phyloP scores from a whole-genome alignment of 30 jellyfish, hydroid and myxozoan genomes.

The Aurelia coerulea region DNA sequence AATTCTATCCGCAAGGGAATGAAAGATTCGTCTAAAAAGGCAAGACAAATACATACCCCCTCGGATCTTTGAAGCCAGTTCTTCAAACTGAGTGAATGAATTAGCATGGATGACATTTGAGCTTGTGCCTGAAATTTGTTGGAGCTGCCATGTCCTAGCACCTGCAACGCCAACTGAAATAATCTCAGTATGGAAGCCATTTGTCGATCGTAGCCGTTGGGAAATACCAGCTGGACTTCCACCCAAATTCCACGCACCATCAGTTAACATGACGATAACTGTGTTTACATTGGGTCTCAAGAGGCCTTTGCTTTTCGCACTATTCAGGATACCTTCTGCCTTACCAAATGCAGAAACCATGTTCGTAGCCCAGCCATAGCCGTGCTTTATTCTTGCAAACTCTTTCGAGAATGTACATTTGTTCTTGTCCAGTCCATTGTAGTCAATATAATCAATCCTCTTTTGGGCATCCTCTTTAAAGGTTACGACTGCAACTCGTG shows the following conservation, averaged over 20 bases:
- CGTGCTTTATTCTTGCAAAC: slow-evolving; percentile 69
- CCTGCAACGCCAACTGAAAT: slow-evolving; percentile 92
- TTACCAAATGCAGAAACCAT: slow-evolving; percentile 79
- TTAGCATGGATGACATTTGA: slow-evolving; percentile 74
- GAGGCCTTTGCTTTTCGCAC: slow-evolving; percentile 46
- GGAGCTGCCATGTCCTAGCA: slow-evolving; percentile 48
- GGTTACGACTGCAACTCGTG: slow-evolving; percentile 84
- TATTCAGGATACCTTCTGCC: slow-evolving; percentile 57
- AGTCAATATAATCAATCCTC: slow-evolving; percentile 87
- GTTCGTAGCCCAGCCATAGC: slow-evolving; percentile 80
- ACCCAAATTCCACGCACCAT: slow-evolving; percentile 93
- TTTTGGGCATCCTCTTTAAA: slow-evolving; percentile 61
- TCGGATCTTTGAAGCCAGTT: slow-evolving; percentile 89
- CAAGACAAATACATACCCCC: slow-evolving; percentile 74
- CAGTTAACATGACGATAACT: slow-evolving; percentile 87
- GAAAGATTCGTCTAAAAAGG: no score
- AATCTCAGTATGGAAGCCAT: slow-evolving; percentile 70
- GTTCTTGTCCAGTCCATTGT: slow-evolving; percentile 69
- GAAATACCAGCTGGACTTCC: slow-evolving; percentile 82
- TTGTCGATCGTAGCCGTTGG: slow-evolving; percentile 39
- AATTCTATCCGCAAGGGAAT: no score
- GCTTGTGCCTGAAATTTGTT: slow-evolving; percentile 67
- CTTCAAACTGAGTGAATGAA: slow-evolving; percentile 77
- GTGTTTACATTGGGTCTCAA: slow-evolving; percentile 83
- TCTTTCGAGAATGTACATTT: slow-evolving; percentile 88